Evolutionary conservation across 2,888 invertebrate species (phyloP).

Genomic region (Polyommatus icarus): DNA sequence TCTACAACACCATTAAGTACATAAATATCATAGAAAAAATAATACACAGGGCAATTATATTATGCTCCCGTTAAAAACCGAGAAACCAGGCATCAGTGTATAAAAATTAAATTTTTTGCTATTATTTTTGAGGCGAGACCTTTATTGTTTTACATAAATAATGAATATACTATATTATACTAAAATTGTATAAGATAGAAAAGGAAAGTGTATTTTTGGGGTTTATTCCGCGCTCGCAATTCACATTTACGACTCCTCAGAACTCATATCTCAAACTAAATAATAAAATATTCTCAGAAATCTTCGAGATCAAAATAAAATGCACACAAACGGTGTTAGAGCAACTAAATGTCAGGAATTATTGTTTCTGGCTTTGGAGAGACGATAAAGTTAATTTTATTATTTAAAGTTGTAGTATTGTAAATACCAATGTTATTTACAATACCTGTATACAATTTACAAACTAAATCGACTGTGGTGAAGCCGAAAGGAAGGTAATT

Average conservation of each 20-base stretch:
- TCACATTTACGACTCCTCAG: constrained; percentile 7
- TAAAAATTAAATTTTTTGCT: not conserved
- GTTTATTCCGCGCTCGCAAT: not conserved
- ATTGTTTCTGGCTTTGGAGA: constrained; percentile 20
- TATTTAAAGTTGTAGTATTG: not conserved
- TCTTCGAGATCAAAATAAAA: constrained; percentile 13
- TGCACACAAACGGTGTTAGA: not conserved
- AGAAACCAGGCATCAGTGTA: too few relatives aligned
- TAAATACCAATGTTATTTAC: not conserved
- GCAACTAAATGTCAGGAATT: constrained; percentile 17
- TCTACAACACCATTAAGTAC: too few relatives aligned
- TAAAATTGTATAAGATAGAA: not conserved
- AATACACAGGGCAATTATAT: too few relatives aligned
- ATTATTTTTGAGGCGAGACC: not conserved
- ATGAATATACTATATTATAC: not conserved
- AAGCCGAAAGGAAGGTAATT: not conserved
- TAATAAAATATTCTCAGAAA: constrained; percentile 13
- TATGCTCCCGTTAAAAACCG: too few relatives aligned
- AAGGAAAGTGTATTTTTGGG: not conserved
- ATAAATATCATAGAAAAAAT: too few relatives aligned
- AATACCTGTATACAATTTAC: not conserved
- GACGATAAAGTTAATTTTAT: constrained; percentile 16
- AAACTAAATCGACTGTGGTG: not conserved
- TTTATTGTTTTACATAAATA: not conserved
- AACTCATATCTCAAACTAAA: constrained; percentile 14